Conservation (phyloP, 2,797 vertebrate species). For the Champsocephalus gunnari region DNA sequence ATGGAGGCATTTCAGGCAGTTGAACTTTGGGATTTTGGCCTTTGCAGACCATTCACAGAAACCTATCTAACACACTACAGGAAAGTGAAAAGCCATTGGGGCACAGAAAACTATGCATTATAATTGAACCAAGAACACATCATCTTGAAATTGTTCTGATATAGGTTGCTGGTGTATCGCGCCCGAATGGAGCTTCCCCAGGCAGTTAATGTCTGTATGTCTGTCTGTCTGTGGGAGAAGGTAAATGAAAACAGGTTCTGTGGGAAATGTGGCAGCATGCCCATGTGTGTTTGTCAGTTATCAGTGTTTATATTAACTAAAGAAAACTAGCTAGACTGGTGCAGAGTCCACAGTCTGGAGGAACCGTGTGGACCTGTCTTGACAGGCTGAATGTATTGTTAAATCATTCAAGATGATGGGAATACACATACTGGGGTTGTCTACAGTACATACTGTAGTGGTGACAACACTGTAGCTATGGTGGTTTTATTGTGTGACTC, state of each 20-base stretch:
- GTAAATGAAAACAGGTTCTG: slow-evolving; percentile 72
- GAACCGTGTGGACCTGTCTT: slow-evolving; percentile 65
- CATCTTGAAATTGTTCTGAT: slow-evolving; percentile 27
- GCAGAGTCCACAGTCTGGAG: slow-evolving; percentile 76
- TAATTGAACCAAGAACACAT: slow-evolving; percentile 25
- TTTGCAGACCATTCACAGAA: too few relatives aligned
- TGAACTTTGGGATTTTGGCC: too few relatives aligned
- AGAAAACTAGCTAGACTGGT: slow-evolving; percentile 77
- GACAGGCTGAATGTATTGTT: slow-evolving; percentile 62
- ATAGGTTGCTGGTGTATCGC: slow-evolving; percentile 53
- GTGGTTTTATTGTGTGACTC: slow-evolving; percentile 45
- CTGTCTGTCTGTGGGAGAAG: slow-evolving; percentile 34
- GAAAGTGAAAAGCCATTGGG: too few relatives aligned
- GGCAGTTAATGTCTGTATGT: slow-evolving; percentile 15
- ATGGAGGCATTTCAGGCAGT: too few relatives aligned
- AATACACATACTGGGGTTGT: slow-evolving; percentile 20
- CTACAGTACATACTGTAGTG: slow-evolving; percentile 18
- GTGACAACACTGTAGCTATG: slow-evolving; percentile 39
- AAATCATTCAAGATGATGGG: slow-evolving; percentile 49
- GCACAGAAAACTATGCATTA: slow-evolving; percentile 27
- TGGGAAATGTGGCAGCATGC: slow-evolving; percentile 41
- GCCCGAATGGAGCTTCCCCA: slow-evolving; percentile 20
- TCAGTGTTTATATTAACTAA: slow-evolving; percentile 73
- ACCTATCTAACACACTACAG: too few relatives aligned
- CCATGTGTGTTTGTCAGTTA: slow-evolving; percentile 58